Evolutionary conservation across 2,797 vertebrate genomes (phyloP), one percentile per base, ranked within the genome.

Genomic region (Thaleichthys pacificus): DNA sequence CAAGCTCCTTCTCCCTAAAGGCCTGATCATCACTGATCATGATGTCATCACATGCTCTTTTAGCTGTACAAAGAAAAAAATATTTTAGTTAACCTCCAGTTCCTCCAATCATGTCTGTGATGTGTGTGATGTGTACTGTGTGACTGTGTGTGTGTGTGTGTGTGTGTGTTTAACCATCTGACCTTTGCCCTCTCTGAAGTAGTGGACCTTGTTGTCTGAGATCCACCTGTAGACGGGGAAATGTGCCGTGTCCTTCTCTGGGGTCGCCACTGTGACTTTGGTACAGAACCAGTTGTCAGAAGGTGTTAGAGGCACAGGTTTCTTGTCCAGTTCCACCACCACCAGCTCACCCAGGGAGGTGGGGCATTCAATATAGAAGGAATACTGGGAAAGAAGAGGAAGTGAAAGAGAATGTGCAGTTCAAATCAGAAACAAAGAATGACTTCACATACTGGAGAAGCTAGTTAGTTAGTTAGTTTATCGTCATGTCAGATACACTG

Each of bases 251-350:
- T 65, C 54, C 3, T 30, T 67, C 15, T 76, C 58, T 35, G 70
- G 71, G 2, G 71, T 79, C 1, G 51, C 71, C 58, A 78, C 68
- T 6, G 61, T 54, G 1, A 74, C 51, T 61, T 71, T 68, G 60
- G 60, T 58, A 65, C 77, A 78, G 72, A 74, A 78, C 72, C 77
- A 78, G 47, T 74, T 61, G 38, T 74, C 51, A 14, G 38, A 30
- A 67, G 26, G 26, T 26, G 32, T 11, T 67, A 62, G n/a, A 11
- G 6, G 1, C 30, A 5, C 1, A 61, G 5, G 1, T 28, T 73
- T 11, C 7, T 42, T 60, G 22, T 78, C 47, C 15, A 65, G 19
- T 24, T 73, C 67, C 22, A 78, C 7, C 14, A 70, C 42, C 30
- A 78, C 62, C 63, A 78, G 61, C 22, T 66, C 26, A 14, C 71